phyloP scores from a whole-genome alignment of 2,888 invertebrate species.

The Gastrophysa polygoni region DNA sequence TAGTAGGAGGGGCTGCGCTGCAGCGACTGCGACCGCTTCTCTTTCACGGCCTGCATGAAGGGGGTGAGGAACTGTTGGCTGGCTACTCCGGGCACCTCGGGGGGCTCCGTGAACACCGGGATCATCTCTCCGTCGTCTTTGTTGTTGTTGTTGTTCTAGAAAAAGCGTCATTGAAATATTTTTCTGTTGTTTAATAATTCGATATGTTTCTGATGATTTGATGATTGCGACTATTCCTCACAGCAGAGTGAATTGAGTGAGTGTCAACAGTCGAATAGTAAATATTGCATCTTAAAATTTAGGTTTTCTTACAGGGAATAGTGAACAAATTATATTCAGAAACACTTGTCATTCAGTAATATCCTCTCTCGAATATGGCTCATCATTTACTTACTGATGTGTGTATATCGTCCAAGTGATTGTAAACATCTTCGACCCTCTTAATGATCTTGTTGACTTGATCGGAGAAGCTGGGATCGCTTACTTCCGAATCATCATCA shows the following conservation, averaged over 20 bases:
- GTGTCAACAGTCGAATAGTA: too few species aligned
- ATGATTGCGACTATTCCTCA: too few species aligned
- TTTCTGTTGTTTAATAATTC: too few species aligned
- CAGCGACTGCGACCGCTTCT: conserved; percentile 24
- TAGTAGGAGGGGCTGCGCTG: conserved; percentile 38
- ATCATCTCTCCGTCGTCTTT: too few species aligned
- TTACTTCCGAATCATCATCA: conserved; percentile 7
- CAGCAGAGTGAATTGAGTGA: too few species aligned
- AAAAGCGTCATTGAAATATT: too few species aligned
- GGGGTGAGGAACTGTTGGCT: conserved; percentile 42
- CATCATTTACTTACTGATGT: conserved; percentile 22
- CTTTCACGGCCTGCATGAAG: conserved; percentile 42
- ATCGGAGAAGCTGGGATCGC: conserved; percentile 31
- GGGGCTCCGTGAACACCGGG: conserved; percentile 27
- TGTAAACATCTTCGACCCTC: conserved; percentile 45
- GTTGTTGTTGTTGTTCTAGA: conserved; percentile 24
- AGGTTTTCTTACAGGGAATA: too few species aligned
- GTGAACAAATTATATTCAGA: too few species aligned
- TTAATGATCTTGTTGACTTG: conserved; percentile 43
- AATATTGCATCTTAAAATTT: too few species aligned
- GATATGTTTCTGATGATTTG: too few species aligned
- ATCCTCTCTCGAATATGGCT: too few species aligned
- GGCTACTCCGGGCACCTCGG: conserved; percentile 19
- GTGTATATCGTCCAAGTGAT: conserved; percentile 40
- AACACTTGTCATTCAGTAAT: too few species aligned